phyloP scores from a whole-genome alignment of 2,113 vertebrate genomes.

The Girardinichthys multiradiatus region DNA sequence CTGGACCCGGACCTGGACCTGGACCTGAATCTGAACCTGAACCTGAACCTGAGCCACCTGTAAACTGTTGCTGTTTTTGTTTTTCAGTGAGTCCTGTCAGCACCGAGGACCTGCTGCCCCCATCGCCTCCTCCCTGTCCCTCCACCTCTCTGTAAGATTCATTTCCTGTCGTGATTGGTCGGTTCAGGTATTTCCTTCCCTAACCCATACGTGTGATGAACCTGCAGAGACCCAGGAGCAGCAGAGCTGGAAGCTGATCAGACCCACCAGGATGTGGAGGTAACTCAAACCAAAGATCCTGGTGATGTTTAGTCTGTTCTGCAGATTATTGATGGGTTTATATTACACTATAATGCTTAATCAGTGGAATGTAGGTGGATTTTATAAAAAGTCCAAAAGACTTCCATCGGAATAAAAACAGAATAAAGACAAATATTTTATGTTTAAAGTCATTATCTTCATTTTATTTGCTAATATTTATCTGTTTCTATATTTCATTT shows the following conservation, averaged over 20 bases:
- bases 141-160: conserved; percentile 27
- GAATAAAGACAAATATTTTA: no score
- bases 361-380: no score
- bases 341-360: no score
- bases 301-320: no score
- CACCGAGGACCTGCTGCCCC: conserved; percentile 20
- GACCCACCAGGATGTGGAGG: conserved; percentile 22
- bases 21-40: no score
- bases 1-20: no score
- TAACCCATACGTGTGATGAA: conserved; percentile 3
- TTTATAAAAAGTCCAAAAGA: no score
- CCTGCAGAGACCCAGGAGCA: conserved; percentile 36
- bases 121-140: background rate
- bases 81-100: conserved; percentile 9
- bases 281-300: background rate
- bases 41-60: background rate
- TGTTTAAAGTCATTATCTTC: no score
- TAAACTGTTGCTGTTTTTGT: background rate
- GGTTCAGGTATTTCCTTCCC: background rate
- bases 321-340: no score
- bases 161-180: background rate
- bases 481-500: no score
- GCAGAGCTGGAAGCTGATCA: background rate
- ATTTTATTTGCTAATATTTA: no score
- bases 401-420: no score